Base-by-base conservation (phyloP, 2,888 invertebrate genomes). In the Cylindroiulus punctatus region DNA sequence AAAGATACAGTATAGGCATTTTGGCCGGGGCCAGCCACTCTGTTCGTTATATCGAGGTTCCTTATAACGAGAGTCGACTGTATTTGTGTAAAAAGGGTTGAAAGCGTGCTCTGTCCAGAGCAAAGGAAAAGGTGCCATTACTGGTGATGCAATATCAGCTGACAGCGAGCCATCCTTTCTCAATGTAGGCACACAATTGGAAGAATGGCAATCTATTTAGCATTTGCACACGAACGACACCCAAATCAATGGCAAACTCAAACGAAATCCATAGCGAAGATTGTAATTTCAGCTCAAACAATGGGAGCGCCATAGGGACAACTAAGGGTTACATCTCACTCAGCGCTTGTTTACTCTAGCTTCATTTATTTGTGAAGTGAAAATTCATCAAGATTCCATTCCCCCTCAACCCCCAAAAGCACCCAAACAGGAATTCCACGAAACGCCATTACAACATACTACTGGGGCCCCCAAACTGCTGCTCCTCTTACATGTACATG, bases 121-220 rank as follows among this genome's bases (percentile, higher is more conserved):
- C 76, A 26, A 65, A 26, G 26, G 82, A 19, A n/a, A 83, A 83
- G 83, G 44, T 83, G 83, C 40, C n/a, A 83, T 83, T 83, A 83
- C 32, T 40, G 1, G 40, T 83, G 83, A 83, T 40, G 83, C 44
- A 83, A 83, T 83, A 12, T 22, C 83, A 83, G 83, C 83, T 83
- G 83, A 83, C 83, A 83, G 83, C 44, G 22, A 83, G 19, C 83
- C 32, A 83, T 83, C 83, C 40, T 42, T 83, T 83, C 83, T 83
- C 83, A 42, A 83, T 83, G 44, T 83, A 83, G 44, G 44, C 40
- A 83, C 83, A 83, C 83, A 83, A 83, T 42, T 22, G 40, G 83
- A 83, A 83, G 83, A 83, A 83, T 83, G 83, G 22, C 83, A 83
- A 83, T 83, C 83, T 44, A 83, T 83, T 83, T 83, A 83, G 83